Evolutionary conservation across 2,797 vertebrate genomes (phyloP).

Genomic region (Cossypha heuglini): DNA sequence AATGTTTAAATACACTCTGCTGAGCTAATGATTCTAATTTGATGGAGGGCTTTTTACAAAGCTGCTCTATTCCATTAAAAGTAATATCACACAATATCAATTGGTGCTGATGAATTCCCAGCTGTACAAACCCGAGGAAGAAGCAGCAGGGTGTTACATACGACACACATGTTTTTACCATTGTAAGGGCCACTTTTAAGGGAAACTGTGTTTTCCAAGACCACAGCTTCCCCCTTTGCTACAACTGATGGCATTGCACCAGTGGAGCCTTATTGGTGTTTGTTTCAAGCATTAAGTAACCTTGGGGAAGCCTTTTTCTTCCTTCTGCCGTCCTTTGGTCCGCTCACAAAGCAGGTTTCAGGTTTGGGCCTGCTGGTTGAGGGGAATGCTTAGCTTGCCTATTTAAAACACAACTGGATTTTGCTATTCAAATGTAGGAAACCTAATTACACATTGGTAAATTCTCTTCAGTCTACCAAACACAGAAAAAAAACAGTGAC

Average conservation of each 20-base stretch:
- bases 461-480: conserved; percentile 91
- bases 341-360: conserved; percentile 82
- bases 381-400: conserved; percentile 82
- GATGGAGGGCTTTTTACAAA: not conserved
- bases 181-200: not conserved
- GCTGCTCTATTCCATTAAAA: not conserved
- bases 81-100: not conserved
- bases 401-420: conserved; percentile 89
- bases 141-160: not conserved
- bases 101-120: not conserved
- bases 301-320: conserved; percentile 74
- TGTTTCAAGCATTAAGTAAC: conserved; percentile 53
- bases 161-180: not conserved
- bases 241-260: not conserved
- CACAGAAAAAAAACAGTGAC: conserved; percentile 81
- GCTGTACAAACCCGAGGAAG: not conserved
- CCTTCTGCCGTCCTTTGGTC: conserved; percentile 65
- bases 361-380: conserved; percentile 84
- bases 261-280: conserved; percentile 37
- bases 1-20: not conserved
- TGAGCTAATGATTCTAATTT: not conserved
- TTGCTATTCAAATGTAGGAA: conserved; percentile 90
- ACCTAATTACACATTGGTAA: conserved; percentile 97
- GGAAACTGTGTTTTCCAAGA: not conserved
- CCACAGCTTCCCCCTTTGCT: not conserved